Percentiles rank a stretch among this genome's conserved stretches.
phyloP scores from a whole-genome alignment of 2,797 vertebrate species.

The Macrochelys suwanniensis region DNA sequence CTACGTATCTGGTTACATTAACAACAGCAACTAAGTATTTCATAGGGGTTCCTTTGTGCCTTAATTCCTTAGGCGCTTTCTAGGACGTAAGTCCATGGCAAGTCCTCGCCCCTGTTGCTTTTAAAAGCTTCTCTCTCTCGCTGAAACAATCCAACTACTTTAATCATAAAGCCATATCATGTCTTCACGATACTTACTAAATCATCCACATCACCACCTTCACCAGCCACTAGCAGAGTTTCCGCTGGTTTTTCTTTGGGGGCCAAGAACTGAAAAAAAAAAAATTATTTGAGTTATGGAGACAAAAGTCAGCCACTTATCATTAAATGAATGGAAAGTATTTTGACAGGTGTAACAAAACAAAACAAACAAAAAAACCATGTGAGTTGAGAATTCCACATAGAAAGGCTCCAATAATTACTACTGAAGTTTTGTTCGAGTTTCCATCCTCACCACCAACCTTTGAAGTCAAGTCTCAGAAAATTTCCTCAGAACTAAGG shows the following conservation, averaged over 20 bases:
- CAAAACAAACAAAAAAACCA: background rate
- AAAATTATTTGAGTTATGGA: background rate
- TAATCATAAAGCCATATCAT: background rate
- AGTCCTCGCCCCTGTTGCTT: background rate
- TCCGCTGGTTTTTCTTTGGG: slow-evolving; percentile 83
- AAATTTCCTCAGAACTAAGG: background rate
- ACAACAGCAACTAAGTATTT: slow-evolving; percentile 49
- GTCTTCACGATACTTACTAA: slow-evolving; percentile 84
- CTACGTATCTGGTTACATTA: slow-evolving; percentile 40
- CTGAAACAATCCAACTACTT: background rate
- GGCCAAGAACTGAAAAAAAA: slow-evolving; percentile 88
- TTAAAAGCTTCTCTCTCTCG: background rate
- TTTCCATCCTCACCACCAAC: background rate
- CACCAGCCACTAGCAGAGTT: slow-evolving; percentile 77
- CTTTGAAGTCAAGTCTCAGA: background rate
- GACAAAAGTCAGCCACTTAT: background rate
- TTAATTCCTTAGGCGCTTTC: background rate
- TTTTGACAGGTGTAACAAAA: background rate
- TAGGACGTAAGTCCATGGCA: background rate
- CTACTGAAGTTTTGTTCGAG: background rate
- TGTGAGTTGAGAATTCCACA: background rate
- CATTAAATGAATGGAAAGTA: background rate
- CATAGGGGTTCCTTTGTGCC: background rate
- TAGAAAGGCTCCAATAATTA: background rate
- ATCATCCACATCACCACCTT: slow-evolving; percentile 94